Percentiles rank a stretch among this genome's conserved stretches.
These are phyloP conservation scores for Scophthalmus maximus DNA, from an alignment of 2,113 vertebrate genomes.

Conservation along the genomic window DNA sequence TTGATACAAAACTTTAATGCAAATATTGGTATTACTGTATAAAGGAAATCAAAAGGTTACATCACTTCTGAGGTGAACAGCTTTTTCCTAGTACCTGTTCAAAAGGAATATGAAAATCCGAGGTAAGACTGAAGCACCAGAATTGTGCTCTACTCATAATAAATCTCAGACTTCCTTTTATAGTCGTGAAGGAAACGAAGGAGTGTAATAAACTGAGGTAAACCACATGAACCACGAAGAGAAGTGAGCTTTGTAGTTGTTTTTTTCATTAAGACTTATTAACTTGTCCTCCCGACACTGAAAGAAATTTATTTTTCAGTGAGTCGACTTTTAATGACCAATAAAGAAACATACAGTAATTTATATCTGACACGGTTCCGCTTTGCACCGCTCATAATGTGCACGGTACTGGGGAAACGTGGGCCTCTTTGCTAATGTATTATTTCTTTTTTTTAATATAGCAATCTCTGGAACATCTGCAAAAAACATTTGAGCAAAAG, in stretches of 20 bases:
- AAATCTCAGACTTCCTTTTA: conserved; percentile 10
- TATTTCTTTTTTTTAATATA: background rate
- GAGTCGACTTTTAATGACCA: background rate
- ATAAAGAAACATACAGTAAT: background rate
- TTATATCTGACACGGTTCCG: background rate
- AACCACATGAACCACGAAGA: conserved; percentile 21
- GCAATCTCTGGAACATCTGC: too few relatives aligned
- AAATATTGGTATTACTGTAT: conserved; percentile 57
- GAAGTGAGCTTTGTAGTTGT: background rate
- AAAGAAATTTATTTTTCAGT: background rate
- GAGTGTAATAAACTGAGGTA: conserved; percentile 31
- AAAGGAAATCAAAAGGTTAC: conserved; percentile 58
- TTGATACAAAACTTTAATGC: conserved; percentile 57
- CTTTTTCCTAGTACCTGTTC: conserved; percentile 49
- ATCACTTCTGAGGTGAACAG: conserved; percentile 44
- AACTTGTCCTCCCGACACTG: background rate
- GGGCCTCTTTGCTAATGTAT: background rate
- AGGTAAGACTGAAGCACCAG: conserved; percentile 61
- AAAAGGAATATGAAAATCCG: conserved; percentile 42
- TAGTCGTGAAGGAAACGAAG: background rate
- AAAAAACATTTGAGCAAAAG: background rate
- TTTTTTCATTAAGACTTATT: background rate
- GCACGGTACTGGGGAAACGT: background rate
- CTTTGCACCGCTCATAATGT: background rate
- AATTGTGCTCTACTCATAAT: conserved; percentile 21